Base-by-base conservation (phyloP, 2,888 invertebrate species). In the Scrobipalpa costella region DNA sequence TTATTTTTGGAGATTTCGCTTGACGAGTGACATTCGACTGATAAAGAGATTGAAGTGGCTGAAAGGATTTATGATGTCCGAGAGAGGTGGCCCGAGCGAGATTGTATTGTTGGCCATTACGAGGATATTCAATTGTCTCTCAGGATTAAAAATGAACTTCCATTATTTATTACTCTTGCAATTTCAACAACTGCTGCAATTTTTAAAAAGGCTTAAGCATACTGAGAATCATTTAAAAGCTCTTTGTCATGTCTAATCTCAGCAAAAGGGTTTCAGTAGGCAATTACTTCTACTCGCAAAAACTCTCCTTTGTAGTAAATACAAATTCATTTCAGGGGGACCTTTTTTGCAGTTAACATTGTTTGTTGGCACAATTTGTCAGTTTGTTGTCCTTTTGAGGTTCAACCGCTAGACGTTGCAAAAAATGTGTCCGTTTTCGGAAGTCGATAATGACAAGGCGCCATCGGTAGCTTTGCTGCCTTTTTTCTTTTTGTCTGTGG, bases 381-480 rank as follows among this genome's bases (percentile, higher is more conserved):
- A 86, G 80, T 84, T 86, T 86, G 85, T 85, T 85, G 86, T 85
- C 81, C 83, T 82, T 87, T 88, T 83, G 82, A 82, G 74, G 70
- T 72, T 64, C 70, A 70, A 71, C 83, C 85, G 85, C 80, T 86
- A 83, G 86, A 81, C 81, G 72, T 67, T 66, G 73, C 76, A 83
- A 88, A 89, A 88, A 86, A 75, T 69, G 68, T 74, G 79, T 74
- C 77, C 74, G 80, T 81, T 85, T 90, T 90, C 88, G 90, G 90
- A 90, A 89, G 88, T 88, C 73, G 74, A 83, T 89, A 89, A 90
- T 90, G 84, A 88, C 82, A 88, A 84, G 90, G 90, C 90, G 90
- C 89, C 90, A 83, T 78, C 78, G 75, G 85, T 81, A 85, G 88
- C 85, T 85, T 87, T 84, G 80, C 76, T 75, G 66, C 60, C 68